phyloP scores from a whole-genome alignment of 1,140 invertebrate species.

The Drosophila jambulina region DNA sequence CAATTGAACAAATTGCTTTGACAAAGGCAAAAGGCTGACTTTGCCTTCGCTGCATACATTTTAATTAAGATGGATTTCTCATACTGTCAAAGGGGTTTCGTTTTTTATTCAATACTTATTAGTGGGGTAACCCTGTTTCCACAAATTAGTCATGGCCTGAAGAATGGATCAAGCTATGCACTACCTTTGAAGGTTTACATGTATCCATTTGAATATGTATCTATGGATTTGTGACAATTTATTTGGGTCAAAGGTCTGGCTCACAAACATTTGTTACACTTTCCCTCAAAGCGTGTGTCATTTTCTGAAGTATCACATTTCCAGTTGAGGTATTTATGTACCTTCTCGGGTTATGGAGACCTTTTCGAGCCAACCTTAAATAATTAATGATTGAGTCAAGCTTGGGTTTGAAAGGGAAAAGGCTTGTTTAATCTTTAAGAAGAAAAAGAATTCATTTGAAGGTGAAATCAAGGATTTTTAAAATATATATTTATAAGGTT shows the following conservation, averaged over 20 bases:
- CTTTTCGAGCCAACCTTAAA: neutral
- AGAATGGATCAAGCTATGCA: conserved; percentile 21
- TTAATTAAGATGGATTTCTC: conserved; percentile 51
- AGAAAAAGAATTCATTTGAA: neutral
- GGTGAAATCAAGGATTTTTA: no score
- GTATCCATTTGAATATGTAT: conserved; percentile 1
- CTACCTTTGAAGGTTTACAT: conserved; percentile 16
- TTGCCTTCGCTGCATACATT: conserved; percentile 32
- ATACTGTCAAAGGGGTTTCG: neutral
- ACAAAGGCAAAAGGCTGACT: conserved; percentile 40
- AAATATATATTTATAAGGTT: neutral
- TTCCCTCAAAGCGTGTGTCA: conserved; percentile 26
- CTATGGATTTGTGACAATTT: conserved; percentile 18
- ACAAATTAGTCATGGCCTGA: conserved; percentile 35
- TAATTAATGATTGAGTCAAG: conserved; percentile 9
- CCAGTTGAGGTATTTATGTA: conserved; percentile 29
- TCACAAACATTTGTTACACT: conserved; percentile 44
- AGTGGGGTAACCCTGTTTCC: conserved; percentile 5
- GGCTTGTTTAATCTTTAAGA: no score
- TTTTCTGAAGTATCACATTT: conserved; percentile 38
- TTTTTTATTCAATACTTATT: conserved; percentile 3
- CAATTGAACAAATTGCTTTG: conserved; percentile 50
- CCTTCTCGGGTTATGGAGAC: conserved; percentile 4
- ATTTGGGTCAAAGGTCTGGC: conserved; percentile 34
- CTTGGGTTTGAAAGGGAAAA: neutral